These are phyloP conservation scores for Cecidostiba fungosa DNA, from an alignment of 2,888 invertebrate genomes.

Conservation along the genomic window DNA sequence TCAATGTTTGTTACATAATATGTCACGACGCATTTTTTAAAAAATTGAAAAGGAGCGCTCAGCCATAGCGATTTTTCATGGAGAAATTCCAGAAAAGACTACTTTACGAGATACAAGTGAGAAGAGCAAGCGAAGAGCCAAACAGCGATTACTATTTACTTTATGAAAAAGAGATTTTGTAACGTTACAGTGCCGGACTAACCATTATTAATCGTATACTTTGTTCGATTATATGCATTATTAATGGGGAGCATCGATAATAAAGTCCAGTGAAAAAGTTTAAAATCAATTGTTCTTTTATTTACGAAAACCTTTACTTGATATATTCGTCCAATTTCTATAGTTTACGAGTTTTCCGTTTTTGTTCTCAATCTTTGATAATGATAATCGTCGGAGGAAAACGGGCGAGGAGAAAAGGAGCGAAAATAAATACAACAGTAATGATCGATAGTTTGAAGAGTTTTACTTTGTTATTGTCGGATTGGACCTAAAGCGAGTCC, in stretches of 20 bases:
- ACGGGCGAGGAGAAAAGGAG: not conserved
- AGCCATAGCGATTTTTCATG: slow-evolving; percentile 17
- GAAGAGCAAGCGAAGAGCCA: slow-evolving; percentile 22
- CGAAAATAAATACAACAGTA: slow-evolving; percentile 11
- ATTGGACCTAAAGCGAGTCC: slow-evolving; percentile 48
- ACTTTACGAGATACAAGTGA: not conserved
- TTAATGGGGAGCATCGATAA: slow-evolving; percentile 72
- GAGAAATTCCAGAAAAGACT: not conserved
- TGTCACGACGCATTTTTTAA: not conserved
- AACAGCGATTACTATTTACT: slow-evolving; percentile 29
- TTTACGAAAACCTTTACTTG: not conserved
- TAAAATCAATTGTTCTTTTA: not conserved
- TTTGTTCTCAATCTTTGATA: too few species aligned
- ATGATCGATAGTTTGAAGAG: slow-evolving; percentile 32
- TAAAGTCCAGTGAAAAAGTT: slow-evolving; percentile 66
- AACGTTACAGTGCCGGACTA: slow-evolving; percentile 70
- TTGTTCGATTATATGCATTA: slow-evolving; percentile 72
- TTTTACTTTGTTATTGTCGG: slow-evolving; percentile 57
- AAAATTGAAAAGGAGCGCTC: not conserved
- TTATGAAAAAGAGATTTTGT: slow-evolving; percentile 67
- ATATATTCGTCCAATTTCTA: not conserved
- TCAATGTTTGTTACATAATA: not conserved
- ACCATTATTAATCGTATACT: slow-evolving; percentile 63
- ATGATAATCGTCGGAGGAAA: not conserved
- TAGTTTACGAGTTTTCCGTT: too few species aligned